Evolutionary conservation across 2,888 invertebrate genomes (phyloP), one percentile per base, ranked within the genome.

Genomic region (Drosophila rellima): DNA sequence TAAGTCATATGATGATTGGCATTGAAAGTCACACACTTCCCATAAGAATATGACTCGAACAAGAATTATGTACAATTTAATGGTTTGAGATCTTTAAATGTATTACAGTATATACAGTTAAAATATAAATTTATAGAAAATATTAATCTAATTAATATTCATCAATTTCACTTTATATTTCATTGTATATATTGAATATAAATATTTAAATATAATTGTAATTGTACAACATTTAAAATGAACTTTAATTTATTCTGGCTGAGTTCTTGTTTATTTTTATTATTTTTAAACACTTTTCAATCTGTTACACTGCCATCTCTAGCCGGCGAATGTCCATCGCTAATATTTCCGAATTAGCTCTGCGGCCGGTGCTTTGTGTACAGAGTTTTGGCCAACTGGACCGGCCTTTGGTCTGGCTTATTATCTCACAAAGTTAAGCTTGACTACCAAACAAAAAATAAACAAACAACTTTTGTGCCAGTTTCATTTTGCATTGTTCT

Each of bases 401-500:
- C 60, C 50, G 50, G 45, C 63, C 59, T 40, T 42, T 67, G 23
- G 51, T 54, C 55, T 40, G 55, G 69, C 75, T 74, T 82, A 85
- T 76, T 69, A 85, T 73, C 82, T 76, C 66, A 74, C 51, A 69
- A 45, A 55, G 57, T 50, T 57, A 44, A 56, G 71, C 33, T 45
- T 8, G 37, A 39, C 78, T 59, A 65, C 39, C 39, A 47, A 51
- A 37, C 35, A 51, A 23, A n/a, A 37, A 37, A 26, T 33, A 18
- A 55, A 33, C 5, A 31, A 48, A 40, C 47, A 52, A 60, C 71
- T 85, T 80, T 70, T 72, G 80, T 72, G 57, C 80, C 67, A 82
- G 87, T 88, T 76, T 79, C 59, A 66, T 67, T 77, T 66, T 72
- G 74, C 74, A 83, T 83, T 88, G 87, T 86, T 77, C 69, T 69